Percentiles rank a stretch among this genome's conserved stretches.
These are phyloP conservation scores for Phymorhynchus buccinoides DNA, from an alignment of 1,140 invertebrate species.

Conservation along the genomic window DNA sequence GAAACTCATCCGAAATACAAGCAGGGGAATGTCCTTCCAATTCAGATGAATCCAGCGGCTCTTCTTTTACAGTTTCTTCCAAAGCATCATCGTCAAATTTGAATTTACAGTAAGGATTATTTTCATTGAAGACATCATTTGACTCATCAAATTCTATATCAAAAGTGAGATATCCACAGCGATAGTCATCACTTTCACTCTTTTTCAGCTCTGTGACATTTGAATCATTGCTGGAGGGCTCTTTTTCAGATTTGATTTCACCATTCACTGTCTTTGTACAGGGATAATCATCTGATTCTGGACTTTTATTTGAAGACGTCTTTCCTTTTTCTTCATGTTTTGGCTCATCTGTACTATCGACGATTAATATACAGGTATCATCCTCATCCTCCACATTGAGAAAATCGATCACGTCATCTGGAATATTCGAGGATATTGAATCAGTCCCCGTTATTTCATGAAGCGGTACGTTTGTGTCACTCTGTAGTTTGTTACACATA, in stretches of 20 bases:
- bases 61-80: not conserved
- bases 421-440: not conserved
- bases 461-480: not conserved
- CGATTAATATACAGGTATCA: not conserved
- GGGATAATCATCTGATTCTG: not conserved
- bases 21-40: not conserved
- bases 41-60: not conserved
- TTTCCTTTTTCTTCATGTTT: not conserved
- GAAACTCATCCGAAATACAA: not conserved
- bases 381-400: not conserved
- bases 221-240: not conserved
- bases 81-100: not conserved
- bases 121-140: not conserved
- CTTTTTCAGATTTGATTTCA: not conserved
- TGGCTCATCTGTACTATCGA: not conserved
- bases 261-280: not conserved
- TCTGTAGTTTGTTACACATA: not conserved
- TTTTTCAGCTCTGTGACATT: not conserved
- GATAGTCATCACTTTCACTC: not conserved
- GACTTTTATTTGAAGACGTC: not conserved
- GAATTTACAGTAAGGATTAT: not conserved
- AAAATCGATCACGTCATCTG: not conserved
- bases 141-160: not conserved
- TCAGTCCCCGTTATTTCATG: not conserved
- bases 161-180: not conserved